Conservation (phyloP, 2,888 invertebrate species). For the Eupeodes luniger region DNA sequence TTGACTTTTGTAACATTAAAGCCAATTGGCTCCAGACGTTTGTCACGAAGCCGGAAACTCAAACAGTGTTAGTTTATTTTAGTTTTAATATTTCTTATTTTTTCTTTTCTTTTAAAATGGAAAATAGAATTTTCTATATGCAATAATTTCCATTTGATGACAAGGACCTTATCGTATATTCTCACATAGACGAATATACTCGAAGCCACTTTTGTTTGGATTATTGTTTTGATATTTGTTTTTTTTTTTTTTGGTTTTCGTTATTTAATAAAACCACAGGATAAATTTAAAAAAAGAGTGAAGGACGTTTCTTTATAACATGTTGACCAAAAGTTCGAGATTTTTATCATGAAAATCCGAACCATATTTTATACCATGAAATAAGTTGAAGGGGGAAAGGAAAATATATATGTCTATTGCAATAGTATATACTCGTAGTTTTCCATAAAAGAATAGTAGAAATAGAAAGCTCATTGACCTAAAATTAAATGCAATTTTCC, state of each 20-base stretch:
- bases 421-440: slow-evolving; percentile 13
- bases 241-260: slow-evolving; percentile 14
- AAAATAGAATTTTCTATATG: slow-evolving; percentile 13
- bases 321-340: slow-evolving; percentile 11
- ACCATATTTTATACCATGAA: background rate
- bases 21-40: slow-evolving; percentile 56
- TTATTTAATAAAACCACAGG: background rate
- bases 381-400: slow-evolving; percentile 28
- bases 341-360: slow-evolving; percentile 32
- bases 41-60: slow-evolving; percentile 64
- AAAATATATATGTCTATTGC: slow-evolving; percentile 23
- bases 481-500: slow-evolving; percentile 59
- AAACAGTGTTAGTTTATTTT: slow-evolving; percentile 14
- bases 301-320: slow-evolving; percentile 37
- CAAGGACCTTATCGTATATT: background rate
- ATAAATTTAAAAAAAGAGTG: slow-evolving; percentile 22
- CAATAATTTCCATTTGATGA: slow-evolving; percentile 55
- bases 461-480: slow-evolving; percentile 69
- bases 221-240: slow-evolving; percentile 5
- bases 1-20: slow-evolving; percentile 55
- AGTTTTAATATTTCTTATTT: background rate
- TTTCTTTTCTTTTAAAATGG: background rate
- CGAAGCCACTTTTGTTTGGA: slow-evolving; percentile 11
- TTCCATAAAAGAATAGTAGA: slow-evolving; percentile 8
- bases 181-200: background rate